A percentile compares a stretch with the other conserved stretches of the same genome.
Evolutionary conservation across 2,797 vertebrate species (phyloP).

Genomic region (Oceanodroma leucorhoa): DNA sequence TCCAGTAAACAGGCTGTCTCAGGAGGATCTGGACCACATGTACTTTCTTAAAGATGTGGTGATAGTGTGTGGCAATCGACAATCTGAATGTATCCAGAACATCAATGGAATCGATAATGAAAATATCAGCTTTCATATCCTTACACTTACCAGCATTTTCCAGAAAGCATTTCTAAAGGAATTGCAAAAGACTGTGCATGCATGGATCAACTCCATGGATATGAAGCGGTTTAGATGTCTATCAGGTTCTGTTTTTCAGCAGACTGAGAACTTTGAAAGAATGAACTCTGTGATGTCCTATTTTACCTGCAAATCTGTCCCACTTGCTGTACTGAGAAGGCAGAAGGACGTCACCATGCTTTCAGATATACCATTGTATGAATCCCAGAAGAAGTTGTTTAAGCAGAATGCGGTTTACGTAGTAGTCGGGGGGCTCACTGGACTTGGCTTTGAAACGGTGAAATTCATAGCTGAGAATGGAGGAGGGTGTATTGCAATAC

Average conservation of each 20-base stretch:
- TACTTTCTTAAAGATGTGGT: slow-evolving; percentile 72
- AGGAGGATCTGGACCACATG: slow-evolving; percentile 16
- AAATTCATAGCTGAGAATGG: slow-evolving; percentile 84
- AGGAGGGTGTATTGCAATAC: slow-evolving; percentile 76
- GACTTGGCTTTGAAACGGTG: slow-evolving; percentile 87
- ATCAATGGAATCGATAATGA: slow-evolving; percentile 50
- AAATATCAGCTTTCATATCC: slow-evolving; percentile 67
- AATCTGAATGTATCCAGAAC: slow-evolving; percentile 11
- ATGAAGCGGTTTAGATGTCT: slow-evolving; percentile 55
- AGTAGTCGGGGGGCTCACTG: slow-evolving; percentile 84
- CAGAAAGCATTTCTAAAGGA: slow-evolving; percentile 78
- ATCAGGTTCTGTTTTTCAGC: slow-evolving; percentile 73
- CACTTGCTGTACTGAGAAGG: slow-evolving; percentile 69
- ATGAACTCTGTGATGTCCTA: slow-evolving; percentile 57
- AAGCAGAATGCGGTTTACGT: slow-evolving; percentile 78
- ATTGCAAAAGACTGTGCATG: slow-evolving; percentile 60
- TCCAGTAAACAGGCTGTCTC: slow-evolving; percentile 56
- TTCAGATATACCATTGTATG: slow-evolving; percentile 75
- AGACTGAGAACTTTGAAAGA: slow-evolving; percentile 2
- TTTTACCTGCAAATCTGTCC: slow-evolving; percentile 71
- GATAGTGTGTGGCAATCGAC: slow-evolving; percentile 69
- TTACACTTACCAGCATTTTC: slow-evolving; percentile 76
- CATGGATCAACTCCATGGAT: slow-evolving; percentile 79
- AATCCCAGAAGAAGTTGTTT: slow-evolving; percentile 72
- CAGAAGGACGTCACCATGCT: background rate